Evolutionary conservation across 2,113 vertebrate genomes (phyloP).

Genomic region (Lophura nycthemera): DNA sequence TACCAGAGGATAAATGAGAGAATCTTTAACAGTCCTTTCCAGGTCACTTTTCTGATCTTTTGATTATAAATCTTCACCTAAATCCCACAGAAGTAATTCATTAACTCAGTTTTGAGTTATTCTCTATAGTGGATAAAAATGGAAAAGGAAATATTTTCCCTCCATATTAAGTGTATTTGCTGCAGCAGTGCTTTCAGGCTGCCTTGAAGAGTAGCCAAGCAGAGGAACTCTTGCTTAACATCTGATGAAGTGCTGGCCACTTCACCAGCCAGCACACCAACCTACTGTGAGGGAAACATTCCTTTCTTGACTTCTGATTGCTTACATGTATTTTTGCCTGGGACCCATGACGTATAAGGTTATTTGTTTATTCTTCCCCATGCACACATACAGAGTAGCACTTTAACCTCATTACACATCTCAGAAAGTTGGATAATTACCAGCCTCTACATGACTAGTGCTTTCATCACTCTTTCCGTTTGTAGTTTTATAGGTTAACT

Average conservation of each 20-base stretch:
- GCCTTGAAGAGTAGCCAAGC: not conserved
- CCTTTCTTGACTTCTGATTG: not conserved
- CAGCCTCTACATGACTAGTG: not conserved
- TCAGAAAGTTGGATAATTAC: conserved; percentile 8
- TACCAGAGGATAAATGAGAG: not conserved
- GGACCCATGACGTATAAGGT: not conserved
- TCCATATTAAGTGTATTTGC: not conserved
- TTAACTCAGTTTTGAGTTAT: not conserved
- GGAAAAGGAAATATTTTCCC: not conserved
- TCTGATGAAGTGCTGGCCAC: not conserved
- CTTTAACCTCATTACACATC: not conserved
- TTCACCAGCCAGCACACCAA: not conserved
- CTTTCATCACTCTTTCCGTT: not conserved
- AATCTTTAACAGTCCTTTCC: not conserved
- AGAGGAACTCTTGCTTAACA: not conserved
- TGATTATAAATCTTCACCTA: not conserved
- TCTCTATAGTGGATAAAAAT: not conserved
- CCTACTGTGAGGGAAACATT: not conserved
- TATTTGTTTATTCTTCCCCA: not conserved
- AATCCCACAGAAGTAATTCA: not conserved
- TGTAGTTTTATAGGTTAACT: conserved; percentile 22
- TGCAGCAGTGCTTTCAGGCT: not conserved
- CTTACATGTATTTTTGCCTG: not conserved
- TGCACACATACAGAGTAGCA: not conserved
- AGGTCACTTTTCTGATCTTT: not conserved